Conservation (phyloP, 1,140 invertebrate genomes). For the Hypothenemus hampei region DNA sequence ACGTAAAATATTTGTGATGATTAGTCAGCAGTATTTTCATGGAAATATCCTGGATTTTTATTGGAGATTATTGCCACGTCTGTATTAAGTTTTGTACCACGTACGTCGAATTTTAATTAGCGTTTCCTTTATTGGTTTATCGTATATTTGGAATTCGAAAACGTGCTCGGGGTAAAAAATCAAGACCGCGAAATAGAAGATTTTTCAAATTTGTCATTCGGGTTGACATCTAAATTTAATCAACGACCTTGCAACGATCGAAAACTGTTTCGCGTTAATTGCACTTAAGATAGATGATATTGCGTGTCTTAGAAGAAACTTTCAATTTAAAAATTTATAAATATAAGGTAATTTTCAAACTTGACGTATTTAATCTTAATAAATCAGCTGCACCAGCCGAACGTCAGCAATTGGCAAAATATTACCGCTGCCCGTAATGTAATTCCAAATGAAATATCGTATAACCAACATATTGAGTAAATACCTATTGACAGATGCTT, state of each 20-base stretch:
- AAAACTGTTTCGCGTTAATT: no score
- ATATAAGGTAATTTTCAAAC: no score
- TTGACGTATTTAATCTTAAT: no score
- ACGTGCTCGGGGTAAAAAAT: slow-evolving; percentile 5
- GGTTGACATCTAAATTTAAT: no score
- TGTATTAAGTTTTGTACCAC: slow-evolving; percentile 7
- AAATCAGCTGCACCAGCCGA: no score
- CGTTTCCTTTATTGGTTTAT: slow-evolving; percentile 11
- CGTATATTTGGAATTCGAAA: slow-evolving; percentile 8
- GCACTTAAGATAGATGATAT: no score
- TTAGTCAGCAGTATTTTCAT: background rate
- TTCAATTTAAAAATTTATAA: no score
- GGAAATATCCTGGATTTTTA: slow-evolving; percentile 1
- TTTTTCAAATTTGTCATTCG: background rate
- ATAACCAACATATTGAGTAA: slow-evolving; percentile 1
- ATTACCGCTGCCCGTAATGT: background rate
- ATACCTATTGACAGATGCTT: slow-evolving; percentile 2
- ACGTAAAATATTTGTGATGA: no score
- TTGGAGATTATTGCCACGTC: slow-evolving; percentile 15
- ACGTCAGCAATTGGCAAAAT: background rate
- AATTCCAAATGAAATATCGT: background rate
- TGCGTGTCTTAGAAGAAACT: no score
- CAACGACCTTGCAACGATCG: no score
- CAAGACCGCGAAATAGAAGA: background rate
- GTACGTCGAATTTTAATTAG: slow-evolving; percentile 12